Base-by-base conservation (phyloP, 1,140 invertebrate genomes). In the Hypothenemus hampei region DNA sequence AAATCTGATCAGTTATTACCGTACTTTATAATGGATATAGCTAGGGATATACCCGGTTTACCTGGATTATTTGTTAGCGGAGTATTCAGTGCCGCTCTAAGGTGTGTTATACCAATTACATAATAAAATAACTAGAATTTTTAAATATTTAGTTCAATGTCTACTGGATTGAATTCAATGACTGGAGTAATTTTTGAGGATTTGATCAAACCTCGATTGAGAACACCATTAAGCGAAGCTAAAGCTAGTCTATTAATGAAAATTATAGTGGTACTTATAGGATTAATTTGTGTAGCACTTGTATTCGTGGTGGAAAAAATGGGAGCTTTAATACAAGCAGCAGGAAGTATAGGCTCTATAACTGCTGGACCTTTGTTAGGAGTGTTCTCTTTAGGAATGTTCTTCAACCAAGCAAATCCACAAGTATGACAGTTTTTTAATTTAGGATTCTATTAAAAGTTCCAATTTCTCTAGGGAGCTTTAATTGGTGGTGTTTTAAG, bases 351-450 rank as follows among this genome's bases (percentile, higher is more conserved):
- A 3, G 78, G 78, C 18, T 81, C 84, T 3, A 73, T 84, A 4
- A 77, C 82, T 18, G 81, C 81, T 2, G 89, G 89, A 33, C 85
- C 87, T 18, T 70, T 90, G 2, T 72, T 90, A 1, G 86, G 86
- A 3, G 75, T 89, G 5, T 91, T 91, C 64, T 82, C 83, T 1
- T 73, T 90, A 23, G 89, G 84, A 41, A 81, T 86, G 64, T 77
- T 86, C 13, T 77, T 82, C 58, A 82, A 82, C 0, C 78, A 80
- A 67, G 80, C 79, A 1, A 79, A 62, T 71, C 87, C 74, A 65
- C 77, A 75, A 56, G 78, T 80, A 22, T 39, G 33, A 26, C 1
- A 36, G 13, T 18, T 39, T 19, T 36, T 37, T 7, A 13, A 15
- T 23, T 3, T 7, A 16, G 4, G 40, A 21, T 11, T 43, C 4